These are phyloP conservation scores for Drosophila tsacasi DNA, from an alignment of 1,140 invertebrate genomes.

Conservation along the genomic window DNA sequence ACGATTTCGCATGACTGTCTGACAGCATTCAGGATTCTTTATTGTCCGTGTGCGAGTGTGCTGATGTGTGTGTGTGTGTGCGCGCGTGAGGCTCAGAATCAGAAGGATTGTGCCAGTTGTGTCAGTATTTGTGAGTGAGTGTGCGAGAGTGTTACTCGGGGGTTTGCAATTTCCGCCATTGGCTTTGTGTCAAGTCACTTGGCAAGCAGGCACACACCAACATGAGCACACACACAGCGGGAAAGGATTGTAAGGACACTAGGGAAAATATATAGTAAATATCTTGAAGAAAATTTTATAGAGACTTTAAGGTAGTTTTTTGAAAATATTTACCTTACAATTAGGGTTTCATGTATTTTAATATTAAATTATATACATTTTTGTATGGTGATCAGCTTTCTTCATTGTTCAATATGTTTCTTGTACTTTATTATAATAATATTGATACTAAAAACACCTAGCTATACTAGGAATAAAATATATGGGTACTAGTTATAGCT, in stretches of 20 bases:
- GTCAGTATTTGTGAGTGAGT: constrained; percentile 14
- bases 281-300: neutral
- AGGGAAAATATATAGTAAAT: neutral
- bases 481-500: no score
- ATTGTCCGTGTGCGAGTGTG: constrained; percentile 4
- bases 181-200: constrained; percentile 78
- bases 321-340: neutral
- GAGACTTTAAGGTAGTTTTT: neutral
- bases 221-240: neutral
- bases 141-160: constrained; percentile 22
- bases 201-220: constrained; percentile 33
- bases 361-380: neutral
- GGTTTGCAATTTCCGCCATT: constrained; percentile 69
- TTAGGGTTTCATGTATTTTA: neutral
- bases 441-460: neutral
- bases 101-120: constrained; percentile 16
- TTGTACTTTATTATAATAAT: neutral
- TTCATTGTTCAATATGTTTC: neutral
- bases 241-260: neutral
- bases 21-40: constrained; percentile 50
- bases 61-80: neutral
- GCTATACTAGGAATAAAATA: no score
- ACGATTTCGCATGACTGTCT: constrained; percentile 58
- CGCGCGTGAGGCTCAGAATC: constrained; percentile 11
- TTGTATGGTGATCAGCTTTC: neutral